phyloP scores from a whole-genome alignment of 2,113 vertebrate genomes.

The Pterophyllum scalare region DNA sequence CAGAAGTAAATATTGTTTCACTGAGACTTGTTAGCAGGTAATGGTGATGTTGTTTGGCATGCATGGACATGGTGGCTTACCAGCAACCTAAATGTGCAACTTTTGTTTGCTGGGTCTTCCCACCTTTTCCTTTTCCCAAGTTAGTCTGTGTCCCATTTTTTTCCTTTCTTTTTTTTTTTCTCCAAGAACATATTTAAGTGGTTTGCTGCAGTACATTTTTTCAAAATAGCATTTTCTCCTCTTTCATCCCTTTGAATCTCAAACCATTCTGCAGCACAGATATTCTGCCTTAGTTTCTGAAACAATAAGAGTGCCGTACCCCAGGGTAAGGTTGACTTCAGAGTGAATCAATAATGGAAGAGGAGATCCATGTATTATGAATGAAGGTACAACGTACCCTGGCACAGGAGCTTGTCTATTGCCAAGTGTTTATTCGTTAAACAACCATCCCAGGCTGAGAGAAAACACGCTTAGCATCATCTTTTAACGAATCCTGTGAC shows the following conservation, averaged over 20 bases:
- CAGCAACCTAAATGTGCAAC: background rate
- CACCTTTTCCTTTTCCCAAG: background rate
- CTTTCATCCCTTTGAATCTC: slow-evolving; percentile 18
- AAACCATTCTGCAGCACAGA: slow-evolving; percentile 18
- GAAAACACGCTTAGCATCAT: slow-evolving; percentile 19
- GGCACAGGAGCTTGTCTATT: slow-evolving; percentile 34
- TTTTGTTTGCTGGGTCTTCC: background rate
- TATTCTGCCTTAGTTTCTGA: slow-evolving; percentile 29
- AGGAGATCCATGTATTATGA: slow-evolving; percentile 61
- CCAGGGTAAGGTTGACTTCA: slow-evolving; percentile 51
- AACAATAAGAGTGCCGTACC: slow-evolving; percentile 36
- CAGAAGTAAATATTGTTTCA: background rate
- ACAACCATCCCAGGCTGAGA: background rate
- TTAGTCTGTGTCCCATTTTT: background rate
- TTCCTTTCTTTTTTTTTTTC: background rate
- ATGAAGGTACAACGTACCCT: slow-evolving; percentile 53
- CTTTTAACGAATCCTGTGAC: slow-evolving; percentile 9
- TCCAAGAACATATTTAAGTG: background rate
- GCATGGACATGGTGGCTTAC: background rate
- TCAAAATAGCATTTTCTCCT: slow-evolving; percentile 9
- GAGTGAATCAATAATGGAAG: slow-evolving; percentile 66
- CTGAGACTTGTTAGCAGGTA: background rate
- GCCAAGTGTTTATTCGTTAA: slow-evolving; percentile 62
- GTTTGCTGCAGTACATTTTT: slow-evolving; percentile 34
- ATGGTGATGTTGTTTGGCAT: background rate